A percentile compares a stretch with the other conserved stretches of the same genome.
Evolutionary conservation across 2,888 invertebrate genomes (phyloP).

Genomic region (Euzetes globulus): DNA sequence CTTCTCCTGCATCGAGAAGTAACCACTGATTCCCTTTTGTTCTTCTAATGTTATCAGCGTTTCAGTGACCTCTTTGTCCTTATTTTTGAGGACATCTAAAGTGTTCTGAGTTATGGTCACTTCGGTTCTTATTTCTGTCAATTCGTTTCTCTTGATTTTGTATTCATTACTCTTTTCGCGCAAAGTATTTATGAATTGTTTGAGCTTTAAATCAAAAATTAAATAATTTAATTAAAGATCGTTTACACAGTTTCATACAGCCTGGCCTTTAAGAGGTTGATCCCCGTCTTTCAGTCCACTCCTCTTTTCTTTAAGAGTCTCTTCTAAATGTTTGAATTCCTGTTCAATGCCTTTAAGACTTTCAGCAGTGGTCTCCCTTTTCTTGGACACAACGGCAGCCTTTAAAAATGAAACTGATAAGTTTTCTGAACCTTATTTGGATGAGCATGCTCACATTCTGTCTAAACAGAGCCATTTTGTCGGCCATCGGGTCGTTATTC

Average conservation of each 20-base stretch:
- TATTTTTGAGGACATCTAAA: slow-evolving; percentile 59
- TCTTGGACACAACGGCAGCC: slow-evolving; percentile 54
- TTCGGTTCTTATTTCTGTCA: slow-evolving; percentile 68
- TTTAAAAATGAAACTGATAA: not conserved
- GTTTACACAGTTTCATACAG: slow-evolving; percentile 43
- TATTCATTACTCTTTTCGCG: slow-evolving; percentile 68
- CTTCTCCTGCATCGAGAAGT: slow-evolving; percentile 53
- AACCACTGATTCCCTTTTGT: slow-evolving; percentile 50
- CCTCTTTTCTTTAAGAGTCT: slow-evolving; percentile 50
- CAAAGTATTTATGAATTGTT: slow-evolving; percentile 3
- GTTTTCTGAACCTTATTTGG: not conserved
- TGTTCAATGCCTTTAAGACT: slow-evolving; percentile 60
- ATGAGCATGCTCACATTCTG: slow-evolving; percentile 56
- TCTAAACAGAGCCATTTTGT: slow-evolving; percentile 71
- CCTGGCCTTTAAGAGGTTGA: slow-evolving; percentile 66
- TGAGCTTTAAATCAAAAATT: slow-evolving; percentile 15
- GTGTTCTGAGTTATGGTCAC: slow-evolving; percentile 67
- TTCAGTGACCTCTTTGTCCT: slow-evolving; percentile 52
- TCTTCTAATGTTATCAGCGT: slow-evolving; percentile 53
- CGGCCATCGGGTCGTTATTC: slow-evolving; percentile 57
- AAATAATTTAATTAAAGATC: not conserved
- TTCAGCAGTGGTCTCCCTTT: slow-evolving; percentile 67
- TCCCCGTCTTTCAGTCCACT: slow-evolving; percentile 52
- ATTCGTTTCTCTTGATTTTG: slow-evolving; percentile 66
- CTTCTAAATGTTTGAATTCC: slow-evolving; percentile 57